Base-by-base conservation (phyloP, 2,113 vertebrate species). In the Thymallus thymallus region DNA sequence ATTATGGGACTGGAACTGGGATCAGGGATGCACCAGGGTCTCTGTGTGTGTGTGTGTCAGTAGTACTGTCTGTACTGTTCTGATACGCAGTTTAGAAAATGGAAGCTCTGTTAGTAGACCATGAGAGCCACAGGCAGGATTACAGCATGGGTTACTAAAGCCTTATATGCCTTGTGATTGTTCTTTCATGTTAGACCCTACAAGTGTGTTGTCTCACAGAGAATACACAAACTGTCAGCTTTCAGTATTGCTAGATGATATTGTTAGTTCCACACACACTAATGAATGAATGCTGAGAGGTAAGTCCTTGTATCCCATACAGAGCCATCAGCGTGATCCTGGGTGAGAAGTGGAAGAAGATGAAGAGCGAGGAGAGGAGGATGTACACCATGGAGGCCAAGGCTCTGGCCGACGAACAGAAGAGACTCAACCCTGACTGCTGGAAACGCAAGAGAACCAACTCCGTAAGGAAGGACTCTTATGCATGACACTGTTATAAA, bases 281-380 rank as follows among this genome's bases (percentile, higher is more conserved):
- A 41, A 7, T 35, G 35, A 35, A 41, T 41, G 9, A 12, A 10
- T 41, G 35, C 35, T 41, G 35, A 41, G 2, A 41, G 2, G 35
- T 41, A 41, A 10, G 35, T 41, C 35, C 35, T 41, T 22, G 18
- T 60, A 71, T 60, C 1, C 23, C 61, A 5, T 18, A 58, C 90
- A 99, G 98, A 96, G 98, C 98, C 94, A 99, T 99, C 90, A 99
- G 98, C 76, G 98, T 99, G 91, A 99, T 99, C 88, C 94, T 99
- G 14, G 98, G 98, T 58, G 98, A 99, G 90, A 96, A 95, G 92
- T 99, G 98, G 98, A 99, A 99, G 94, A 99, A 98, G 86, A 99
- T 99, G 98, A 98, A 97, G 86, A 98, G 94, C 0, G 97, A 99
- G 84, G 98, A 99, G 84, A 95, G 97, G 76, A 93, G 95, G 87